phyloP scores from a whole-genome alignment of 2,113 vertebrate species.

The Paedocypris sp. region DNA sequence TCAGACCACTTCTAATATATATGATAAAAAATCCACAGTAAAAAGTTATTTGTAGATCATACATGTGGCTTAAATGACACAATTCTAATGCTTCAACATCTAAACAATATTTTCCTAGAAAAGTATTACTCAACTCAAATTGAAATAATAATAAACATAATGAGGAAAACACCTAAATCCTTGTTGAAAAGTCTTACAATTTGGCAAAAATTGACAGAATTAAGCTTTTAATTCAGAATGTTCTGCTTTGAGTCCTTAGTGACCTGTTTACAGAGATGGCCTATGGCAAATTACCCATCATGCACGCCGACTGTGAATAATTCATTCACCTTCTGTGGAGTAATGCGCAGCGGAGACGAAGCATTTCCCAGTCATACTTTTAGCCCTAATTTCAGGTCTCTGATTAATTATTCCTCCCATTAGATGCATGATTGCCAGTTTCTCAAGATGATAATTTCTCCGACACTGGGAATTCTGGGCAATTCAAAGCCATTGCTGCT shows the following conservation, averaged over 20 bases:
- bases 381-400: constrained; percentile 6
- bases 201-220: background rate
- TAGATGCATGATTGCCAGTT: background rate
- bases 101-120: no score
- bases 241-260: background rate
- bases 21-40: no score
- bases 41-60: no score
- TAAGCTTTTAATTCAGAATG: background rate
- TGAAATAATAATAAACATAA: background rate
- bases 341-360: background rate
- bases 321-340: constrained; percentile 10
- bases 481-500: background rate
- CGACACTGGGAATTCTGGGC: background rate
- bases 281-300: constrained; percentile 15
- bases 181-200: background rate
- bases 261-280: constrained; percentile 3
- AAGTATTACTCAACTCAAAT: background rate
- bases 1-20: no score
- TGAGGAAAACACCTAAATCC: background rate
- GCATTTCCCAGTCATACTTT: background rate
- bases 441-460: background rate
- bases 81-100: no score
- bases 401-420: constrained; percentile 15
- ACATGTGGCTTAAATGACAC: no score
- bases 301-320: constrained; percentile 10